Evolutionary conservation across 2,888 invertebrate species (phyloP), one percentile per base, ranked within the genome.

Genomic region (Limnephilus rhombicus): DNA sequence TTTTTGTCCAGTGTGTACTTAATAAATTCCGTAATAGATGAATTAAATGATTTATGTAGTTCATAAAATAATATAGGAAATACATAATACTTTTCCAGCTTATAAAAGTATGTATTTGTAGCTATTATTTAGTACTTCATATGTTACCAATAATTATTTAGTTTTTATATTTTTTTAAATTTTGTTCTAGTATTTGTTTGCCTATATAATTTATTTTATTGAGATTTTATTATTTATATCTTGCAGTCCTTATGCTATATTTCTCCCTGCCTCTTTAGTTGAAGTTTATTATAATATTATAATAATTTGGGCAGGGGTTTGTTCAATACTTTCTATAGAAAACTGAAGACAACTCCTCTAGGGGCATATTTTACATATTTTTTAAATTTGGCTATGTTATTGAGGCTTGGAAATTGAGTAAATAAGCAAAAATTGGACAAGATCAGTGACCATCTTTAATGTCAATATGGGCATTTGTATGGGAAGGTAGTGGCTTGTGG

Each of bases 21-120:
- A 68, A 68, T 68, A 11, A n/a, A 68, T 24, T 68, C 68, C 24
- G 11, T n/a, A n/a, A 7, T 68, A 68, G 68, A 7, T 68, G 24
- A 68, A 24, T 68, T 18, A 68, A 68, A 68, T n/a, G 68, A 68
- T 68, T 68, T 68, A 68, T 68, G 68, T 24, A 24, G 68, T 24
- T 68, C 68, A 68, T 68, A n/a, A 68, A 68, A 68, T n/a, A 68
- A 68, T 68, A 68, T 68, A 68, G n/a, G 68, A 68, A 68, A 68
- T 18, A 49, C 49, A 49, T 49, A 53, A 53, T 68, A 68, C n/a
- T 68, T 68, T 68, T 68, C 68, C 68, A 68, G 68, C 9, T 9
- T 68, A 68, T 68, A 68, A 68, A 18, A 15, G 18, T 53, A 18
- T 53, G 53, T 53, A 53, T 2, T 5, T 18, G 13, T 68, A 68